Evolutionary conservation across 2,113 vertebrate genomes (phyloP), one percentile per base, ranked within the genome.

Genomic region (Rhinolophus ferrumequinum): DNA sequence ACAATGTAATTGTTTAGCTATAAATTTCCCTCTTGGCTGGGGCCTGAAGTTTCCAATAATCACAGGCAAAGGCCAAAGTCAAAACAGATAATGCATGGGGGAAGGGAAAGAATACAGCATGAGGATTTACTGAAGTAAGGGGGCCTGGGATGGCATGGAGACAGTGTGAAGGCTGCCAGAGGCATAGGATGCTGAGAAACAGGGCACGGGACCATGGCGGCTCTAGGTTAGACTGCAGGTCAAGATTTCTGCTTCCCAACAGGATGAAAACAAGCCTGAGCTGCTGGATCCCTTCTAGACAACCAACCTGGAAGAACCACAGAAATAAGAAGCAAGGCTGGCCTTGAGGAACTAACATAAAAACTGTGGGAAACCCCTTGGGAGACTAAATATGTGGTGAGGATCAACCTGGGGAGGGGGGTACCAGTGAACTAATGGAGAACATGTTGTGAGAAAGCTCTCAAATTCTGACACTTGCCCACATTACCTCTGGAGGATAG

Each of bases 1-100:
- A 98, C 97, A 98, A 91, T 97, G 64, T 97, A 98, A 98, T 98
- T 98, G 97, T 97, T 98, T 95, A 97, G 93, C 96, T 98, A 96
- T 97, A 98, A 92, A 98, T 98, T 97, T 98, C 97, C 70, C 90
- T 97, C 84, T 91, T 95, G 96, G 89, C 94, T 97, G 96, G 52
- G 96, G 95, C 41, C 95, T 88, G 92, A 97, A 93, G 96, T 98
- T 98, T 97, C 97, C 96, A 96, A 88, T 96, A 98, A 96, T 97
- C 96, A 97, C 92, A 97, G 95, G 38, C 92, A 98, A 98, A 94
- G 67, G 72, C 84, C 96, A 70, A 97, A 93, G n/a, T 98, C 96
- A 97, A 96, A 98, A 82, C 58, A 93, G 82, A 87, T 54, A 33
- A 81, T 89, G 95, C 76, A 26, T 14, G n/a, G n/a, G 66, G n/a